Base-by-base conservation (phyloP, 2,113 vertebrate genomes). In the Syngnathus typhle region DNA sequence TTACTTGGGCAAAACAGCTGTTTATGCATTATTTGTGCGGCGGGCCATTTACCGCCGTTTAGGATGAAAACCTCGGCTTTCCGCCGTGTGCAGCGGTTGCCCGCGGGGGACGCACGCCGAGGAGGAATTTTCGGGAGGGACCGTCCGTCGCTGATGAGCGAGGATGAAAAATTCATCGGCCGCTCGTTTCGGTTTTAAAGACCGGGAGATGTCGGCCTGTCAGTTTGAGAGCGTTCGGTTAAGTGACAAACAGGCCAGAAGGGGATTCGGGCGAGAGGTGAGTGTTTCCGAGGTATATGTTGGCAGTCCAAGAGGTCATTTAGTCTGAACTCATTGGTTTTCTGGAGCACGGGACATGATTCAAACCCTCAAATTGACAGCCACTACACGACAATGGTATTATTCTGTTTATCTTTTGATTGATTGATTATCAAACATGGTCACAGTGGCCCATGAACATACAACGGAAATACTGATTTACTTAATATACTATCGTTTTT, bases 1-100 rank as follows among this genome's bases (percentile, higher is more conserved):
- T 92, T 92, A 92, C 91, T 92, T 91, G 87, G 90, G 91, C 91
- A 91, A 92, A 92, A 91, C 90, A 92, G 90, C 89, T 92, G 90
- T 92, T 92, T 92, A 92, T 92, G 91, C 90, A 92, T 92, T 92
- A 92, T 92, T 92, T 92, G 91, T 92, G 91, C 70, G 72, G 82
- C 72, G 84, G 89, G 89, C 88, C 90, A 87, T 91, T 91, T 91
- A 91, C 85, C 87, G 78, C 75, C 88, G 82, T 92, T 92, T 92
- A 91, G 87, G 84, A 91, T 83, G 82, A 84, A 89, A 88, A 75
- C 74, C 69, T 71, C 66, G 69, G 85, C 88, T 85, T 85, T 81
- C 72, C 68, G 87, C 11, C 85, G 19, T 81, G 83, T 78, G 86
- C 74, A 87, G 88, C 86, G 87, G 81, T 77, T 68, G 80, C 85